phyloP scores from a whole-genome alignment of 1,140 invertebrate species.

The Nephila pilipes region DNA sequence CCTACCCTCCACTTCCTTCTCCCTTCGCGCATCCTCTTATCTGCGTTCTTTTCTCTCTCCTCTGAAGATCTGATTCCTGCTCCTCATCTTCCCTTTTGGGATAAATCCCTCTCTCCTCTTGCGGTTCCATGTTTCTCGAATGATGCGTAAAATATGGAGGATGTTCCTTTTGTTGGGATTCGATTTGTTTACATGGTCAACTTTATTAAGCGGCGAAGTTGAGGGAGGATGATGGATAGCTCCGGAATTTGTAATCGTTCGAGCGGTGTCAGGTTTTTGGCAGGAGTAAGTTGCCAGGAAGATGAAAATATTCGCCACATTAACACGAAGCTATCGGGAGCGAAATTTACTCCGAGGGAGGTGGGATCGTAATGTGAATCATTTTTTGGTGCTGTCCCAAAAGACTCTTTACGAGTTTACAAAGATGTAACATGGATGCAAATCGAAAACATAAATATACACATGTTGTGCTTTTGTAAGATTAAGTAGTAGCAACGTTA shows the following conservation, averaged over 20 bases:
- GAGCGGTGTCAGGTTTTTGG: background rate
- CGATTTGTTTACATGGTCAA: conserved; percentile 30
- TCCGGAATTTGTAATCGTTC: background rate
- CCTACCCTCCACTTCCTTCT: background rate
- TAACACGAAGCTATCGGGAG: no score
- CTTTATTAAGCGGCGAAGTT: conserved; percentile 27
- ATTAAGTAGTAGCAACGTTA: no score
- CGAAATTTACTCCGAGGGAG: no score
- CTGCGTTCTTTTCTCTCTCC: background rate
- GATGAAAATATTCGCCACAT: no score
- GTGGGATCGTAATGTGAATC: no score
- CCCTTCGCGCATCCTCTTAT: background rate
- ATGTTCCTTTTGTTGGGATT: background rate
- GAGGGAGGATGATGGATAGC: conserved; percentile 4
- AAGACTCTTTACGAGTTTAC: no score
- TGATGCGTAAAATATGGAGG: conserved; percentile 18
- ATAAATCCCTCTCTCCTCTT: conserved; percentile 9
- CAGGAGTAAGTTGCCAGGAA: no score
- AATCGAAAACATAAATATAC: no score
- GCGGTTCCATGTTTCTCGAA: conserved; percentile 15
- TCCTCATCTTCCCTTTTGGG: conserved; percentile 16
- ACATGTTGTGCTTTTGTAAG: no score
- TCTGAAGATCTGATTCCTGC: background rate
- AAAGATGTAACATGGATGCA: no score
- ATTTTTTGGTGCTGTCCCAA: no score